Evolutionary conservation across 2,113 vertebrate species (phyloP).

Genomic region (Ictalurus punctatus): DNA sequence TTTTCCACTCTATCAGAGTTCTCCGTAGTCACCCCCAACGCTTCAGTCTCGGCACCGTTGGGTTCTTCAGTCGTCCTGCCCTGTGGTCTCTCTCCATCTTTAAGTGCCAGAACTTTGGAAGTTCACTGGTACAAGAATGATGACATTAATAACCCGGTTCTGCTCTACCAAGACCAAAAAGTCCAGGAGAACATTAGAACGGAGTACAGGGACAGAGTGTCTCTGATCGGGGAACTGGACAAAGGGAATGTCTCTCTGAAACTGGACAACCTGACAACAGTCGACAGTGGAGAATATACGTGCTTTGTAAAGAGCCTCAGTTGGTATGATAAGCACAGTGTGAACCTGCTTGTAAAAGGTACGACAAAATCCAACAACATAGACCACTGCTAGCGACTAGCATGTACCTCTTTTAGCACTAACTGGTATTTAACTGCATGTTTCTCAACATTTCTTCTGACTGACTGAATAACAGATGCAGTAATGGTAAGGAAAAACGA

Average conservation of each 20-base stretch:
- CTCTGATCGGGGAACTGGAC: neutral
- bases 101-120: slow-evolving; percentile 5
- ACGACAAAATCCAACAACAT: neutral
- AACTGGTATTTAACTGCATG: neutral
- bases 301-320: neutral
- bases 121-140: neutral
- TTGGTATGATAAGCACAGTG: neutral
- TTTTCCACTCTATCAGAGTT: neutral
- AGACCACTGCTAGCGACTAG: neutral
- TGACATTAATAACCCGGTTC: neutral
- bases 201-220: neutral
- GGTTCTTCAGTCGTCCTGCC: neutral
- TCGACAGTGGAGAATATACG: neutral
- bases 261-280: neutral
- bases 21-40: neutral
- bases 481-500: neutral
- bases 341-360: neutral
- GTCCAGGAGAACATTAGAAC: neutral
- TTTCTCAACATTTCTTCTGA: neutral
- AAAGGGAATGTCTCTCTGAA: neutral
- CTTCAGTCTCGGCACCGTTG: neutral
- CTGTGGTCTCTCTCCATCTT: neutral
- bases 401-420: neutral
- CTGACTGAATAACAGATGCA: neutral
- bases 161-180: neutral